Evolutionary conservation across 2,113 vertebrate genomes (phyloP), one percentile per base, ranked within the genome.

Genomic region (Pygoscelis adeliae): DNA sequence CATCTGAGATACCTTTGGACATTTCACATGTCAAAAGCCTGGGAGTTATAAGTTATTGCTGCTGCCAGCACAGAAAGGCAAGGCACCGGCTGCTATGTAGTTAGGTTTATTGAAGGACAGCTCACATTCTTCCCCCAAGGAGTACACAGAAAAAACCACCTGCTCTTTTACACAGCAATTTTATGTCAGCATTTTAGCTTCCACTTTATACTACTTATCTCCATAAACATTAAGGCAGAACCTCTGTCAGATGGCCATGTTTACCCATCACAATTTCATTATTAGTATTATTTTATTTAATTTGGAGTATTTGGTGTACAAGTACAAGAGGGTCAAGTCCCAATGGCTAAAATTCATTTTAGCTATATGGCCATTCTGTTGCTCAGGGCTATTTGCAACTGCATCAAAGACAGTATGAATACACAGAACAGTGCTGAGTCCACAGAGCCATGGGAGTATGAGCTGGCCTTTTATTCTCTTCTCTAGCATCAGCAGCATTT

Each of bases 391-490:
- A 36, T 92, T 93, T 95, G 63, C 80, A 89, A 79, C 87, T 80
- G 52, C 79, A 93, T 92, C 84, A 91, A 72, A 66, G 65, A 36
- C 36, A 34, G 52, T 17, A 30, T 76, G 87, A 96, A 90, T 90
- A 86, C 50, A 78, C 38, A 90, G 63, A 94, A 90, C 58, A 82
- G 40, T 87, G 95, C 94, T 93, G 96, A 96, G 86, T 73, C 58
- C 77, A 96, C 95, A 94, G 46, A 93, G 72, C 55, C 72, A 89
- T 10, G 38, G 91, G 38, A 81, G 63, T 1, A 0, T 78, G 76
- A 96, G 67, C 79, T 92, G 59, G 83, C 79, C 79, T 97, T 97
- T 92, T 93, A 90, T 92, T 92, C 62, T 93, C 70, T 86, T 83
- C 63, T 62, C 59, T 81, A 74, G 82, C 88, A 93, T 93, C 90